These are phyloP conservation scores for Neelides folsomi DNA, from an alignment of 2,888 invertebrate species.

Conservation along the genomic window DNA sequence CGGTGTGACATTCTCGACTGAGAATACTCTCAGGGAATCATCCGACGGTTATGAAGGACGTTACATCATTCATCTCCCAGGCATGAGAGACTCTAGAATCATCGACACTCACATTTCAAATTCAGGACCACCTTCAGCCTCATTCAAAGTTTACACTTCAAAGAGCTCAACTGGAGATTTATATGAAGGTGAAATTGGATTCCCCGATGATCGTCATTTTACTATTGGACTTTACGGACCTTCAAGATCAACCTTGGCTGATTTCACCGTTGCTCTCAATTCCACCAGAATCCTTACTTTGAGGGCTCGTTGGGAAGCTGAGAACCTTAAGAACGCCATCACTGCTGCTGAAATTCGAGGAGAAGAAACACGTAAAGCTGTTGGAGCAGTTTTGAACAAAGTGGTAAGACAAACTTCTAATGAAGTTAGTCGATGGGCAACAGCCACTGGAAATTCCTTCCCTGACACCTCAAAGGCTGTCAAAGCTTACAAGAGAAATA, in stretches of 20 bases:
- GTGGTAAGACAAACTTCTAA: constrained; percentile 44
- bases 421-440: too few relatives aligned
- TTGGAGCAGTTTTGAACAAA: constrained; percentile 41
- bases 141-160: constrained; percentile 23
- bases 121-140: constrained; percentile 18
- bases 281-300: constrained; percentile 40
- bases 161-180: constrained; percentile 14
- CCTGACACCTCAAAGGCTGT: constrained; percentile 39
- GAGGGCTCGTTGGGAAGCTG: constrained; percentile 42
- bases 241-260: constrained; percentile 37
- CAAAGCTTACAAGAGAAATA: constrained; percentile 51
- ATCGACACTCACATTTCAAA: constrained; percentile 17
- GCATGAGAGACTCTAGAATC: constrained; percentile 26
- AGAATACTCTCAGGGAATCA: background rate
- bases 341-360: constrained; percentile 39
- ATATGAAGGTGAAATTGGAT: constrained; percentile 27
- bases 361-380: constrained; percentile 39
- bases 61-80: constrained; percentile 21
- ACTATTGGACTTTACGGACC: constrained; percentile 23
- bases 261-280: constrained; percentile 44
- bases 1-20: background rate
- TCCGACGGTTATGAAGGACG: constrained; percentile 19
- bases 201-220: constrained; percentile 21
- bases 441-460: too few relatives aligned
- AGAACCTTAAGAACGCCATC: constrained; percentile 45